phyloP scores from a whole-genome alignment of 1,140 invertebrate species.

The Battus philenor region DNA sequence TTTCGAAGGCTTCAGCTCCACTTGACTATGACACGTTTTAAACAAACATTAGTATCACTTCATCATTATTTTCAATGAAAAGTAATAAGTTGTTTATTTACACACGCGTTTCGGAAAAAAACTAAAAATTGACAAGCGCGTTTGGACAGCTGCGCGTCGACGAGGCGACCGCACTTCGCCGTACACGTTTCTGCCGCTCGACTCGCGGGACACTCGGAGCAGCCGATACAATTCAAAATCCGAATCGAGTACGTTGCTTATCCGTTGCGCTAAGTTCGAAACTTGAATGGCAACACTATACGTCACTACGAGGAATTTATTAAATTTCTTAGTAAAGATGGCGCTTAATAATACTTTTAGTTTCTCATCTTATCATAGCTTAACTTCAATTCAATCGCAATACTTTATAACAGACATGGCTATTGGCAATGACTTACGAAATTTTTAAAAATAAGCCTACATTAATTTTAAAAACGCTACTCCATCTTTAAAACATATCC shows the following conservation, averaged over 20 bases:
- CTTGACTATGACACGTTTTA: slow-evolving; percentile 55
- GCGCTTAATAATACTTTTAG: slow-evolving; percentile 6
- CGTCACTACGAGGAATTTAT: slow-evolving; percentile 25
- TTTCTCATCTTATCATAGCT: slow-evolving; percentile 1
- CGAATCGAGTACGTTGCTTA: slow-evolving; percentile 50
- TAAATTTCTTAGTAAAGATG: slow-evolving; percentile 20
- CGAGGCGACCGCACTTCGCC: slow-evolving; percentile 73
- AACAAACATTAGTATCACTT: slow-evolving; percentile 70
- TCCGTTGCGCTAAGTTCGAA: slow-evolving; percentile 60
- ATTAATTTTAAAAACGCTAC: too few relatives aligned
- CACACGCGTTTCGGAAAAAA: slow-evolving; percentile 66
- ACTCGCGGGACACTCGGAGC: slow-evolving; percentile 26
- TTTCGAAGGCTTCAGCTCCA: slow-evolving; percentile 51
- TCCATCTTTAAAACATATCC: too few relatives aligned
- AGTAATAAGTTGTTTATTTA: slow-evolving; percentile 71
- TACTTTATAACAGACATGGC: neutral
- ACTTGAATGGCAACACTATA: slow-evolving; percentile 47
- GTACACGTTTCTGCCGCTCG: slow-evolving; percentile 68
- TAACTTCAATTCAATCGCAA: neutral
- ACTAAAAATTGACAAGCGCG: slow-evolving; percentile 64
- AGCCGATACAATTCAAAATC: slow-evolving; percentile 57
- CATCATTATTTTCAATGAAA: slow-evolving; percentile 61
- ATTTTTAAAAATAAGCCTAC: neutral
- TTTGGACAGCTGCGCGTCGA: slow-evolving; percentile 68
- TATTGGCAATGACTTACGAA: too few relatives aligned